Evolutionary conservation across 2,888 invertebrate genomes (phyloP).

Genomic region (Drosophila paramelanica): DNA sequence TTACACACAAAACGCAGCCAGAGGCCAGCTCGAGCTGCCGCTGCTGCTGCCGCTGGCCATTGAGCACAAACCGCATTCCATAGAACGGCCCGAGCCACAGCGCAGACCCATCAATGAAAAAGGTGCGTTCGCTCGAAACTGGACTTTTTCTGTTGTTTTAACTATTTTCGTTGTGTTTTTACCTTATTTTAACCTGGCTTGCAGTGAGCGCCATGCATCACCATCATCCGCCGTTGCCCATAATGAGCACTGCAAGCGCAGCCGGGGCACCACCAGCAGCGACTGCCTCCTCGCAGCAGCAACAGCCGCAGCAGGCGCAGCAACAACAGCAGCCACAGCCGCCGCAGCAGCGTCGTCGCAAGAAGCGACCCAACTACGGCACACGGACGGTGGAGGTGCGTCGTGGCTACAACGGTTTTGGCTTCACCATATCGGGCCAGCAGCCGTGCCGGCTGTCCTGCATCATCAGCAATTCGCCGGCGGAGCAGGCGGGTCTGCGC

Average conservation of each 20-base stretch:
- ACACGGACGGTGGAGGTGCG: conserved; percentile 90
- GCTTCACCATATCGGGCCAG: conserved; percentile 99
- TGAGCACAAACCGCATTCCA: conserved; percentile 72
- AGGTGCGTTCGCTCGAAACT: conserved; percentile 55
- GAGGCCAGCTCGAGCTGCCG: conserved; percentile 37
- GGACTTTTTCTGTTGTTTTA: conserved; percentile 5
- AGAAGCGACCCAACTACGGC: conserved; percentile 88
- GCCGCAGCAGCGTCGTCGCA: conserved; percentile 86
- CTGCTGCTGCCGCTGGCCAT: conserved; percentile 42
- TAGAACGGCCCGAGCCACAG: conserved; percentile 20
- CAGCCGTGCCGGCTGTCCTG: conserved; percentile 97
- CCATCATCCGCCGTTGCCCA: conserved; percentile 78
- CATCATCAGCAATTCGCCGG: conserved; percentile 95
- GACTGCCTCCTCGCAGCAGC: conserved; percentile 14
- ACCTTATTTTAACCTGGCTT: conserved; percentile 16
- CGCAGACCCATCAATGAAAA: conserved; percentile 67
- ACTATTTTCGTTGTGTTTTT: conserved; percentile 1
- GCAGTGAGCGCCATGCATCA: conserved; percentile 75
- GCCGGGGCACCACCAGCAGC: conserved; percentile 20
- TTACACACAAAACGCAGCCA: conserved; percentile 41
- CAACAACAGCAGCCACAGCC: conserved; percentile 62
- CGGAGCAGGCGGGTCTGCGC: conserved; percentile 94
- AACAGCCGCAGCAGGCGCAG: conserved; percentile 11
- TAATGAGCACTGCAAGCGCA: conserved; percentile 48
- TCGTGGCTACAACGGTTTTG: conserved; percentile 95